phyloP scores from a whole-genome alignment of 2,113 vertebrate species.

The Raja brachyura region DNA sequence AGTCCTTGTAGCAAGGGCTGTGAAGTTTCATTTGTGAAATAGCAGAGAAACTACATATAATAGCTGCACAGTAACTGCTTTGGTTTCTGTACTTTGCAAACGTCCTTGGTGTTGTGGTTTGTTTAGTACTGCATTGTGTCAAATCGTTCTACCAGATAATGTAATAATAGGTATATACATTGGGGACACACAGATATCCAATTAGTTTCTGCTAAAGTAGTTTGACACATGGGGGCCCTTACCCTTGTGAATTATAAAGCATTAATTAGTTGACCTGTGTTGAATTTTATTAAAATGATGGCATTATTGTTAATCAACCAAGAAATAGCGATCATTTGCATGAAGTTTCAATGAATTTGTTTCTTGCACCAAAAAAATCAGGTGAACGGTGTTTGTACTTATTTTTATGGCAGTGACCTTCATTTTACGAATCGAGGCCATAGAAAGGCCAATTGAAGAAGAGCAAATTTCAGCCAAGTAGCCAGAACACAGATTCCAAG shows the following conservation, averaged over 20 bases:
- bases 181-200: constrained; percentile 14
- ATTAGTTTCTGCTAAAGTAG: constrained; percentile 34
- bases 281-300: constrained; percentile 15
- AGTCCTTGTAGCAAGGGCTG: neutral
- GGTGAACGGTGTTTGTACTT: neutral
- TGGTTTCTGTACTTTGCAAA: neutral
- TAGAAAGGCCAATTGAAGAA: neutral
- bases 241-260: constrained; percentile 24
- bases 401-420: neutral
- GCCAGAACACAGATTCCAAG: neutral
- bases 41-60: neutral
- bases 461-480: neutral
- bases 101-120: constrained; percentile 19
- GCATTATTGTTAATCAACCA: neutral
- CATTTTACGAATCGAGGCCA: neutral
- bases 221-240: constrained; percentile 35
- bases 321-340: neutral
- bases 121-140: neutral
- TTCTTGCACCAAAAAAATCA: neutral
- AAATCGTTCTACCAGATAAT: constrained; percentile 32
- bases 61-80: neutral
- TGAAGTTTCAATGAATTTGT: neutral
- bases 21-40: neutral
- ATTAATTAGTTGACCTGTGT: constrained; percentile 28
- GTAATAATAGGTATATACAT: constrained; percentile 24